phyloP scores from a whole-genome alignment of 2,113 vertebrate genomes.

The Raphicerus campestris region DNA sequence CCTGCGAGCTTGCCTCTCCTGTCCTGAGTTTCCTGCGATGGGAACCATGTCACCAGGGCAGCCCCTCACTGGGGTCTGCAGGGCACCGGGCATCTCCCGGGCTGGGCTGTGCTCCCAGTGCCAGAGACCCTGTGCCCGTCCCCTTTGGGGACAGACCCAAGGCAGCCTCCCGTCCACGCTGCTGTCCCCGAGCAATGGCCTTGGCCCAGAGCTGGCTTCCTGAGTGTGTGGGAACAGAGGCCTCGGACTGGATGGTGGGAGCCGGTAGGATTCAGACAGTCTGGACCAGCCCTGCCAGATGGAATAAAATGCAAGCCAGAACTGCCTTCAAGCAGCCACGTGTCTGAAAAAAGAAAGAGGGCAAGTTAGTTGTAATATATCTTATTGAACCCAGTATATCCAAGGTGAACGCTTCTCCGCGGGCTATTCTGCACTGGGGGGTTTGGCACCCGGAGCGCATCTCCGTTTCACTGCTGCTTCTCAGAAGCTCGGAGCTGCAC shows the following conservation, averaged over 20 bases:
- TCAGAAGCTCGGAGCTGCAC: fast-evolving
- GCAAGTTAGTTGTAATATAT: not conserved
- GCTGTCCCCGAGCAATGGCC: not conserved
- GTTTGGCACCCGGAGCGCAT: not conserved
- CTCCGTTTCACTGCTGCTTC: fast-evolving
- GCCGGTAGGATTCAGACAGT: not conserved
- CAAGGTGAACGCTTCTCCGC: not conserved
- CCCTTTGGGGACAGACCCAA: not conserved
- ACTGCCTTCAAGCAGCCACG: not conserved
- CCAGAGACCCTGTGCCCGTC: not conserved
- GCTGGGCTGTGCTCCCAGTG: not conserved
- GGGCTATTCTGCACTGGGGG: not conserved
- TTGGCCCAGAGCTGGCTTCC: not conserved
- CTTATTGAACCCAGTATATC: not conserved
- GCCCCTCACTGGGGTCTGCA: not conserved
- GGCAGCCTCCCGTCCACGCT: not conserved
- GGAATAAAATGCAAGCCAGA: not conserved
- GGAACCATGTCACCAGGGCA: not conserved
- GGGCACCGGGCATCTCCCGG: too few species aligned
- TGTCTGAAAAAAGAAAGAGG: not conserved
- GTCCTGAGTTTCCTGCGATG: not conserved
- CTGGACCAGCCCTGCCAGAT: too few species aligned
- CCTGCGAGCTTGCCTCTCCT: not conserved
- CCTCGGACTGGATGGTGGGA: not conserved
- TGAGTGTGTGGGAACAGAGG: not conserved